Evolutionary conservation across 2,797 vertebrate genomes (phyloP).

Genomic region (Sebastes cheni): DNA sequence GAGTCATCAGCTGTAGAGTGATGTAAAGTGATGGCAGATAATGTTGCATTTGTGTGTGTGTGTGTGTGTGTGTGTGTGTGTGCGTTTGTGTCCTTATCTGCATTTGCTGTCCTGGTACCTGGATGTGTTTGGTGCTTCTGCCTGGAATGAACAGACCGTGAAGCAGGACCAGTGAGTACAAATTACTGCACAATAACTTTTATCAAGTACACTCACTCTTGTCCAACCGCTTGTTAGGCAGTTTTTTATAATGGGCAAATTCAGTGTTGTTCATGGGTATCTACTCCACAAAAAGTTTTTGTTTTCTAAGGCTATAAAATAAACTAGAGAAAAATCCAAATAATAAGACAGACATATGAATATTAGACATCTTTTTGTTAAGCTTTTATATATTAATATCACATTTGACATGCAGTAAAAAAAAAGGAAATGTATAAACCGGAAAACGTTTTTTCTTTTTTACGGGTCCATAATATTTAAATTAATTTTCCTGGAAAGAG

Average conservation of each 20-base stretch:
- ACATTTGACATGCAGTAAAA: background rate
- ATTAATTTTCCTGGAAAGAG: too few relatives aligned
- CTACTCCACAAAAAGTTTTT: background rate
- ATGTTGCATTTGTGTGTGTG: slow-evolving; percentile 41
- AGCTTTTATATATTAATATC: background rate
- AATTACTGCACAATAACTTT: background rate
- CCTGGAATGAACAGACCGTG: slow-evolving; percentile 85
- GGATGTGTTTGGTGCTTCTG: slow-evolving; percentile 45
- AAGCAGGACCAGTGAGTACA: slow-evolving; percentile 91
- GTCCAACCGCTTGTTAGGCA: background rate
- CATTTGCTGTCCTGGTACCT: slow-evolving; percentile 59
- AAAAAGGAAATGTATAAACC: too few relatives aligned
- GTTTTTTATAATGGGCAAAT: background rate
- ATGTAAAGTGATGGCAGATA: slow-evolving; percentile 50
- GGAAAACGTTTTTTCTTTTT: too few relatives aligned
- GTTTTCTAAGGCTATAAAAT: background rate
- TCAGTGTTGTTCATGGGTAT: background rate
- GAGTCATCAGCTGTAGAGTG: slow-evolving; percentile 50
- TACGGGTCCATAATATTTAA: too few relatives aligned
- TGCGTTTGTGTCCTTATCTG: slow-evolving; percentile 18
- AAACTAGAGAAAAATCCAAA: background rate
- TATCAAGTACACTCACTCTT: background rate
- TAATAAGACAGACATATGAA: background rate
- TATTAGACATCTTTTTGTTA: background rate
- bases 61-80: slow-evolving; percentile 43